Conservation (phyloP, 2,888 invertebrate species). For the Alloscopus bannaensis region DNA sequence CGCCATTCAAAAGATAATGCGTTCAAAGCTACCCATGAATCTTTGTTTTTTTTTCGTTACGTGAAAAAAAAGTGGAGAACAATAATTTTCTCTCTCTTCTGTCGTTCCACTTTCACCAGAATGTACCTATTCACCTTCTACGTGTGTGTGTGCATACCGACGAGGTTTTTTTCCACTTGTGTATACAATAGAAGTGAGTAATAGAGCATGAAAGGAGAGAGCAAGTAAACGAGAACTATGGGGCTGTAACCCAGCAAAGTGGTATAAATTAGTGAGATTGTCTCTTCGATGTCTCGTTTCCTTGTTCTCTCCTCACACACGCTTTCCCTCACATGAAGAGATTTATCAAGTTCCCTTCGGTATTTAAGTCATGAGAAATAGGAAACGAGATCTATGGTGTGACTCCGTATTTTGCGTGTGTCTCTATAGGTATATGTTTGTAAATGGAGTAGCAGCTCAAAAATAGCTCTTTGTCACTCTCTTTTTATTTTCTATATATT, state of each 20-base stretch:
- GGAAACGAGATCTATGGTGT: slow-evolving; percentile 20
- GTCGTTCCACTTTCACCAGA: background rate
- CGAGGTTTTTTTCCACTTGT: slow-evolving; percentile 1
- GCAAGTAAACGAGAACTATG: slow-evolving; percentile 24
- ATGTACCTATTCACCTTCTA: background rate
- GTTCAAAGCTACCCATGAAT: background rate
- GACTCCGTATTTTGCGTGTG: too few relatives aligned
- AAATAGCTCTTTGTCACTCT: slow-evolving; percentile 15
- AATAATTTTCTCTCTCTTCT: slow-evolving; percentile 11
- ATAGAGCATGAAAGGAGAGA: slow-evolving; percentile 16
- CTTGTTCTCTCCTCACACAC: slow-evolving; percentile 17
- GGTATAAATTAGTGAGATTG: slow-evolving; percentile 43
- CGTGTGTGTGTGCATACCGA: background rate
- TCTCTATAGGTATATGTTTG: too few relatives aligned
- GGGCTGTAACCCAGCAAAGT: slow-evolving; percentile 35
- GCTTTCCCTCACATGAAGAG: slow-evolving; percentile 26
- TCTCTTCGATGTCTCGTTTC: slow-evolving; percentile 27
- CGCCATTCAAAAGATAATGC: slow-evolving; percentile 6
- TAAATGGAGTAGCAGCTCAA: too few relatives aligned
- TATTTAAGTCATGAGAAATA: slow-evolving; percentile 34
- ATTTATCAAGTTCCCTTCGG: slow-evolving; percentile 39
- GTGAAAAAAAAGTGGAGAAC: slow-evolving; percentile 15
- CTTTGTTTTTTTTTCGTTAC: background rate
- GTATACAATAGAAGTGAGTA: slow-evolving; percentile 8
- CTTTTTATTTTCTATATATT: background rate